A percentile compares a stretch with the other conserved stretches of the same genome.
Evolutionary conservation across 2,113 vertebrate species (phyloP).

Genomic region (Lynx canadensis): DNA sequence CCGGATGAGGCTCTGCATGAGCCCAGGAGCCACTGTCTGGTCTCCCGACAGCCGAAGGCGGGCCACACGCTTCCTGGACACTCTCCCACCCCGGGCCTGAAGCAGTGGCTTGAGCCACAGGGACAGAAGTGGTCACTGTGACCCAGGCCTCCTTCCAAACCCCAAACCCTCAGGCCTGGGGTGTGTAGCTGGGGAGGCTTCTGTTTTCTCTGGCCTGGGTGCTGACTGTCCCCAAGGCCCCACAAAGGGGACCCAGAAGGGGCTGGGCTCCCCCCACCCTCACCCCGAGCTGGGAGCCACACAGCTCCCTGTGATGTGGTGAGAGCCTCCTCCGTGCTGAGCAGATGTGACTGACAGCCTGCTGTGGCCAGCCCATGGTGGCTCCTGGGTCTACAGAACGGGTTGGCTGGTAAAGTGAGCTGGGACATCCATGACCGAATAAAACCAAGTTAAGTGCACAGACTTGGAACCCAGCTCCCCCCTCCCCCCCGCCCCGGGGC

Average conservation of each 20-base stretch:
- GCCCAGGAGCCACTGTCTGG: background rate
- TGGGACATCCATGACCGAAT: too few relatives aligned
- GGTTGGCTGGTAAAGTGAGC: background rate
- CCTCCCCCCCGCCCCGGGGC: background rate
- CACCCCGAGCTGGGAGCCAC: background rate
- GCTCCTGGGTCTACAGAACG: background rate
- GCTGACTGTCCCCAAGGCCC: background rate
- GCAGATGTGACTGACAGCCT: background rate
- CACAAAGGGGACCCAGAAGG: background rate
- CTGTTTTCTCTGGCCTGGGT: background rate
- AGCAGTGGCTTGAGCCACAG: background rate
- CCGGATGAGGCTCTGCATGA: background rate
- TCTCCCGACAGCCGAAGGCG: background rate
- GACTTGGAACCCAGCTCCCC: background rate
- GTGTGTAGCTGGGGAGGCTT: background rate
- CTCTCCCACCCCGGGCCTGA: background rate
- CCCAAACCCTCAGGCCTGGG: background rate
- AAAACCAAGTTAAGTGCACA: background rate
- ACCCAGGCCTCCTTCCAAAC: background rate
- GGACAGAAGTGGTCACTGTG: slow-evolving; percentile 48
- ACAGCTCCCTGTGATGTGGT: background rate
- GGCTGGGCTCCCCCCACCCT: background rate
- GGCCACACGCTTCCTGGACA: background rate
- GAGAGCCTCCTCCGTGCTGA: background rate
- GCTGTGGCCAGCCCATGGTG: background rate